Percentiles rank a stretch among this genome's conserved stretches.
phyloP scores from a whole-genome alignment of 2,797 vertebrate genomes.

The Poecile montanus region DNA sequence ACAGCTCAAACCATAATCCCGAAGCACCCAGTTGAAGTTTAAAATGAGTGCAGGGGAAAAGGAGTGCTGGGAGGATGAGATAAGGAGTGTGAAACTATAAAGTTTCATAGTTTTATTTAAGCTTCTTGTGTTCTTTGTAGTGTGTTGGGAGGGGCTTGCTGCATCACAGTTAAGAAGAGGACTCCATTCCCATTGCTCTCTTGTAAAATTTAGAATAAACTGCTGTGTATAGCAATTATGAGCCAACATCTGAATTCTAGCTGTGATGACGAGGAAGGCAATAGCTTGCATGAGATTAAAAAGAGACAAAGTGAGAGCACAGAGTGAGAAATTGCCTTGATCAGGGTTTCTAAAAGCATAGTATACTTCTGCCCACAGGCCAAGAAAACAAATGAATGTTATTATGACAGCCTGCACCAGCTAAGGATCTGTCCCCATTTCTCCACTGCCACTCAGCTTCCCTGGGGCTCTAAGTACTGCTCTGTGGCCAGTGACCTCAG shows the following conservation, averaged over 20 bases:
- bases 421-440: background rate
- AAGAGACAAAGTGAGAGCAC: background rate
- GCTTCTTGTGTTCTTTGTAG: background rate
- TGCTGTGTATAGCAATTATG: background rate
- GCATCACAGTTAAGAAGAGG: background rate
- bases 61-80: background rate
- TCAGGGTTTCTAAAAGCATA: background rate
- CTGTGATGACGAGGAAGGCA: background rate
- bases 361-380: background rate
- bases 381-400: slow-evolving; percentile 2
- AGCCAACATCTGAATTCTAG: background rate
- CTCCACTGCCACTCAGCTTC: background rate
- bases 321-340: background rate
- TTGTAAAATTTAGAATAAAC: background rate
- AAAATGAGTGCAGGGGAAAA: background rate
- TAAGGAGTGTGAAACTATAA: background rate
- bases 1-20: background rate
- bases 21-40: background rate
- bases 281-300: background rate
- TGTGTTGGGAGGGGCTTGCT: background rate
- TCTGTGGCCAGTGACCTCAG: background rate
- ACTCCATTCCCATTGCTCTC: background rate
- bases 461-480: background rate
- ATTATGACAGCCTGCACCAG: background rate
- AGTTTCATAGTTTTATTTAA: background rate